Conservation (phyloP, 1,140 invertebrate genomes). For the Caerostris extrusa region DNA sequence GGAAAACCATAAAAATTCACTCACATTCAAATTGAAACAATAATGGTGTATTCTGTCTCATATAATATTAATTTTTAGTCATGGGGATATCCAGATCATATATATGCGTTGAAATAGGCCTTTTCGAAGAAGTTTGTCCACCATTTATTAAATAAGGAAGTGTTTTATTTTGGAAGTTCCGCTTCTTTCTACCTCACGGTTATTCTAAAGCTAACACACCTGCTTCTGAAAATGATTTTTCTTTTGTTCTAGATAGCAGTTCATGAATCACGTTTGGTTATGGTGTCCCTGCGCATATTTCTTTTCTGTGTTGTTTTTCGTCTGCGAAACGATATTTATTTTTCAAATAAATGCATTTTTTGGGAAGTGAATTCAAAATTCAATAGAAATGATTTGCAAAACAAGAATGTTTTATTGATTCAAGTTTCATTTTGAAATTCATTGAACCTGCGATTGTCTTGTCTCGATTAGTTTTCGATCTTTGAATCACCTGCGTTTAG, state of each 20-base stretch:
- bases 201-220: slow-evolving; percentile 41
- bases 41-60: too few relatives aligned
- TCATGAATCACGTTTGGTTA: slow-evolving; percentile 17
- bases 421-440: too few relatives aligned
- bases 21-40: too few relatives aligned
- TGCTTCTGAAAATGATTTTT: not conserved
- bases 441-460: too few relatives aligned
- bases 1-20: too few relatives aligned
- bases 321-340: not conserved
- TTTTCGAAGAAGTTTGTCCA: not conserved
- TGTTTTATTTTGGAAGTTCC: not conserved
- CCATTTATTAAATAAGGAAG: slow-evolving; percentile 17
- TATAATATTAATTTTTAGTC: not conserved
- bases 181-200: not conserved
- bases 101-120: not conserved
- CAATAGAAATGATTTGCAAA: too few relatives aligned
- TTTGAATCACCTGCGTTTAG: too few relatives aligned
- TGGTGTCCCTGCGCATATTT: not conserved
- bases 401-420: too few relatives aligned
- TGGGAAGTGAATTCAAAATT: too few relatives aligned
- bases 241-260: slow-evolving; percentile 39
- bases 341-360: not conserved
- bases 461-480: too few relatives aligned
- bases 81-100: not conserved
- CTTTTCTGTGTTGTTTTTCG: not conserved